Conservation (phyloP, 2,113 vertebrate species). For the Myxocyprinus asiaticus region DNA sequence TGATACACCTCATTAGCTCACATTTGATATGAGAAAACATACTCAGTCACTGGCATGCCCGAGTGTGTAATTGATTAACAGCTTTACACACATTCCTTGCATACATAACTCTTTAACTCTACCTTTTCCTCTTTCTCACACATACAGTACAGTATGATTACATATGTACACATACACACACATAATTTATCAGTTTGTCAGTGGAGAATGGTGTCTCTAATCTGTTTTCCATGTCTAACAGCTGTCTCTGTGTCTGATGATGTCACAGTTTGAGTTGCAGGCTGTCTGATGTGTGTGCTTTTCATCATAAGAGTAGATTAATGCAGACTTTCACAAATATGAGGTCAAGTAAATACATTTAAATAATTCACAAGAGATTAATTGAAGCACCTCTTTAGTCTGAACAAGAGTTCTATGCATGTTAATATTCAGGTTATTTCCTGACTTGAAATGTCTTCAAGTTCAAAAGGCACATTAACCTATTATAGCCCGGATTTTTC, state of each 20-base stretch:
- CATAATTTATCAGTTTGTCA: conserved; percentile 31
- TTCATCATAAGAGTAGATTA: conserved; percentile 26
- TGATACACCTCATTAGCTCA: conserved; percentile 19
- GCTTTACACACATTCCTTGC: background rate
- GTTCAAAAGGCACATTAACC: too few relatives aligned
- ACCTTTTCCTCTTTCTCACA: background rate
- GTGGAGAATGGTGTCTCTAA: conserved; percentile 31
- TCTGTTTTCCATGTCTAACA: conserved; percentile 30
- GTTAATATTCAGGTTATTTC: too few relatives aligned
- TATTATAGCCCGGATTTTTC: too few relatives aligned
- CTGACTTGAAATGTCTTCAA: too few relatives aligned
- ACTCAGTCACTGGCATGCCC: background rate
- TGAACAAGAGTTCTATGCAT: too few relatives aligned
- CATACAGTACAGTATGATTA: background rate
- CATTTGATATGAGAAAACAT: conserved; percentile 26
- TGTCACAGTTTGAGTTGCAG: conserved; percentile 24
- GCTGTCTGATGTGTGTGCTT: conserved; percentile 11
- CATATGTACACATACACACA: background rate
- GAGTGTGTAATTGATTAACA: background rate
- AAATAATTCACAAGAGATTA: too few relatives aligned
- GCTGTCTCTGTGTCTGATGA: conserved; percentile 8
- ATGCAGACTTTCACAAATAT: background rate
- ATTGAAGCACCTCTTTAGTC: too few relatives aligned
- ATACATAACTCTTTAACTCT: background rate
- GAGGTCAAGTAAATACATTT: too few relatives aligned